A percentile compares a stretch with the other conserved stretches of the same genome.
phyloP scores from a whole-genome alignment of 2,888 invertebrate genomes.

The Scelioninae gen. 2 region DNA sequence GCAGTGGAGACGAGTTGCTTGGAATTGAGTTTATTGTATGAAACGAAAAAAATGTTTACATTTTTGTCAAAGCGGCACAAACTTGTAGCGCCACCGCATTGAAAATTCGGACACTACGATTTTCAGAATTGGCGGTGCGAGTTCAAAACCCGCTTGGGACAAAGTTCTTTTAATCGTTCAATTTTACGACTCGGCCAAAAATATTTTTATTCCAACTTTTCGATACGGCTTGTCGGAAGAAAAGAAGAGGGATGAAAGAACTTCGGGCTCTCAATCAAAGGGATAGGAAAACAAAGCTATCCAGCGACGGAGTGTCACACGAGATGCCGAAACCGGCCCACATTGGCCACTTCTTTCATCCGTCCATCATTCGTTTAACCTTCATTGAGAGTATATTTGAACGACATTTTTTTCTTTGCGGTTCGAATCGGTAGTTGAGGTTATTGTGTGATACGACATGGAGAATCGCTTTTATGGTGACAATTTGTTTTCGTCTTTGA shows the following conservation, averaged over 20 bases:
- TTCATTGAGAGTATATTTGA: slow-evolving; percentile 60
- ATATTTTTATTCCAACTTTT: slow-evolving; percentile 25
- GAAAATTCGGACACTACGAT: too few relatives aligned
- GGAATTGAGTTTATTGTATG: too few relatives aligned
- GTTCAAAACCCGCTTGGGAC: too few relatives aligned
- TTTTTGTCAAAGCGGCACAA: too few relatives aligned
- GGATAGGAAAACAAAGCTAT: slow-evolving; percentile 72
- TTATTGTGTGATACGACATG: slow-evolving; percentile 60
- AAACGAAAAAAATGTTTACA: too few relatives aligned
- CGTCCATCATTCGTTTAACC: slow-evolving; percentile 71
- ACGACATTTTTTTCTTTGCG: slow-evolving; percentile 65
- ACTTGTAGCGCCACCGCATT: too few relatives aligned
- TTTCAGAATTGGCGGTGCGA: too few relatives aligned
- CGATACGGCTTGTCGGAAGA: slow-evolving; percentile 23
- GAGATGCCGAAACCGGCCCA: slow-evolving; percentile 75
- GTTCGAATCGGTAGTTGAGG: slow-evolving; percentile 61
- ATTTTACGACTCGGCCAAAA: too few relatives aligned
- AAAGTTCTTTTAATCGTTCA: too few relatives aligned
- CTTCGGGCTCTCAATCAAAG: slow-evolving; percentile 71
- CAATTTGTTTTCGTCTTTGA: slow-evolving; percentile 43
- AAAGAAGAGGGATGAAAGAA: slow-evolving; percentile 63
- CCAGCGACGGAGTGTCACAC: slow-evolving; percentile 73
- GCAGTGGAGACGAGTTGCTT: too few relatives aligned
- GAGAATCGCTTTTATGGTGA: slow-evolving; percentile 41
- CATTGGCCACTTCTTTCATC: slow-evolving; percentile 76